Percentiles rank a stretch among this genome's conserved stretches.
Evolutionary conservation across 2,888 invertebrate species (phyloP).

Genomic region (Carabus problematicus): DNA sequence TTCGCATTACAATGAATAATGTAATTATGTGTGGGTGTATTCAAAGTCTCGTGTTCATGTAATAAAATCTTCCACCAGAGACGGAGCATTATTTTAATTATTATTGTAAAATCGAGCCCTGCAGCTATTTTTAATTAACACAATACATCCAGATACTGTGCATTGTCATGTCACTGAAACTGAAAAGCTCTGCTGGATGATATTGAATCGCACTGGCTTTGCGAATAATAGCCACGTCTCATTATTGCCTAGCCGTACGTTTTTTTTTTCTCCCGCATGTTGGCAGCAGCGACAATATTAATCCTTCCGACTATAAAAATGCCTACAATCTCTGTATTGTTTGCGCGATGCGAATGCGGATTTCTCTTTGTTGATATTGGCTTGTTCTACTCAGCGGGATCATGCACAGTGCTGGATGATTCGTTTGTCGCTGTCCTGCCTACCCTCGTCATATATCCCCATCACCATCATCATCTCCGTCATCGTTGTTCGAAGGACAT

Average conservation of each 20-base stretch:
- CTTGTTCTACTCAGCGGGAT: too few species aligned
- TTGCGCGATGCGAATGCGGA: too few species aligned
- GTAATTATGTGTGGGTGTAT: too few species aligned
- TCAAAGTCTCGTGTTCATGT: not conserved
- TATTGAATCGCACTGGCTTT: not conserved
- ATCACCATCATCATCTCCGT: too few species aligned
- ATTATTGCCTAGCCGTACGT: not conserved
- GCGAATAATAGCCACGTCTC: conserved; percentile 12
- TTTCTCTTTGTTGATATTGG: too few species aligned
- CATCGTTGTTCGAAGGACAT: too few species aligned
- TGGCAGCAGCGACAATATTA: not conserved
- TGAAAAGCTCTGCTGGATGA: not conserved
- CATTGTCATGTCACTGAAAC: conserved; percentile 2
- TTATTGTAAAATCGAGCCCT: conserved; percentile 4
- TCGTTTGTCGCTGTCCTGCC: too few species aligned
- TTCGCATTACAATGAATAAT: not conserved
- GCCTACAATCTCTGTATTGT: not conserved
- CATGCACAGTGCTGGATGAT: too few species aligned
- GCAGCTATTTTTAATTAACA: conserved; percentile 25
- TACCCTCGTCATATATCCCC: too few species aligned
- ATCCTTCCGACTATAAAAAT: conserved; percentile 10
- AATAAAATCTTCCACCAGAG: not conserved
- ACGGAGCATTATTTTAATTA: conserved; percentile 17
- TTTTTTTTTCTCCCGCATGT: not conserved
- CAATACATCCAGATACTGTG: conserved; percentile 15